These are phyloP conservation scores for Drosophila elegans DNA, from an alignment of 1,140 invertebrate genomes.

Conservation along the genomic window DNA sequence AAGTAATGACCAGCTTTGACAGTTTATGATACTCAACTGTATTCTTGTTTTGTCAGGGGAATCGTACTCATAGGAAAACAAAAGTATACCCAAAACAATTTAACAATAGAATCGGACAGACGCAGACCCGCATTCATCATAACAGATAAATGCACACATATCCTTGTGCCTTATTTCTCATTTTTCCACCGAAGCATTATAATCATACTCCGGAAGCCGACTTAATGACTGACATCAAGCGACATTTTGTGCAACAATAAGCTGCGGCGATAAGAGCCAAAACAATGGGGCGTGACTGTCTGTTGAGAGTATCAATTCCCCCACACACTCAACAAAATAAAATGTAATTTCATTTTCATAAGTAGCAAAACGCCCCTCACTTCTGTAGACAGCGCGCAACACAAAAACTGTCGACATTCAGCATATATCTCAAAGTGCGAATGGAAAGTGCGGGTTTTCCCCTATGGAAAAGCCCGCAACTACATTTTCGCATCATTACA, in stretches of 20 bases:
- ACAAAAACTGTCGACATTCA: conserved; percentile 24
- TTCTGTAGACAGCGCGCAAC: conserved; percentile 47
- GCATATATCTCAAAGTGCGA: conserved; percentile 19
- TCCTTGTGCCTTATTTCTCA: conserved; percentile 17
- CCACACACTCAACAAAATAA: conserved; percentile 24
- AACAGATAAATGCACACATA: conserved; percentile 31
- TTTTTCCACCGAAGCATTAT: conserved; percentile 19
- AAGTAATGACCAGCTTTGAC: neutral
- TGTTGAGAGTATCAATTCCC: conserved; percentile 11
- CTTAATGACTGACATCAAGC: conserved; percentile 59
- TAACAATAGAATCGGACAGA: conserved; percentile 16
- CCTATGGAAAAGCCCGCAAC: conserved; percentile 16
- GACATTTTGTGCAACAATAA: conserved; percentile 57
- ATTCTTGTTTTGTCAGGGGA: conserved; percentile 51
- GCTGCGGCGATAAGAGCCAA: conserved; percentile 52
- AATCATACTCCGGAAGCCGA: conserved; percentile 63
- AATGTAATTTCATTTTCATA: conserved; percentile 77
- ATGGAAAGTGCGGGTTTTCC: neutral
- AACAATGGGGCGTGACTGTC: conserved; percentile 51
- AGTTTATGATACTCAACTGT: neutral
- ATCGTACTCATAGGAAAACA: conserved; percentile 31
- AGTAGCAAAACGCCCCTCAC: conserved; percentile 71
- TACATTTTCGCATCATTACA: conserved; percentile 67
- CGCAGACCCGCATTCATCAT: conserved; percentile 27
- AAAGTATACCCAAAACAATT: conserved; percentile 20